Evolutionary conservation across 1,140 invertebrate genomes (phyloP).

Genomic region (Bombus terrestris): DNA sequence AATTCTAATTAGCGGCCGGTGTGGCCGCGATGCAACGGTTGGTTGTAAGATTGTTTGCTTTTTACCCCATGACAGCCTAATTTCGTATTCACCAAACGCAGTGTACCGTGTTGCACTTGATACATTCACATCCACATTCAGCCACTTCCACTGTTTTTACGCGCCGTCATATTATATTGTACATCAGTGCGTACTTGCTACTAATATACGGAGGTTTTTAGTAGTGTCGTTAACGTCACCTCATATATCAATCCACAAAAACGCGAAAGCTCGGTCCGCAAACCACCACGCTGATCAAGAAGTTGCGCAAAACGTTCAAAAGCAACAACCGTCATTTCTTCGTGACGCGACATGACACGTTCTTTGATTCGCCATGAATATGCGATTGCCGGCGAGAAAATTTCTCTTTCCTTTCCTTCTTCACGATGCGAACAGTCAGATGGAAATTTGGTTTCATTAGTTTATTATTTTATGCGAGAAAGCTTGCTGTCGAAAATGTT

Average conservation of each 20-base stretch:
- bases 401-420: too few species aligned
- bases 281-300: conserved; percentile 33
- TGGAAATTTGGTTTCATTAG: too few species aligned
- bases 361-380: too few species aligned
- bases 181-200: conserved; percentile 36
- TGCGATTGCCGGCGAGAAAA: too few species aligned
- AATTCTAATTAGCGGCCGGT: conserved; percentile 28
- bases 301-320: conserved; percentile 49
- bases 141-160: conserved; percentile 40
- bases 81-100: conserved; percentile 41
- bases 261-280: conserved; percentile 28
- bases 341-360: background rate
- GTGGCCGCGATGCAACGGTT: background rate
- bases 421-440: too few species aligned
- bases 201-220: conserved; percentile 38
- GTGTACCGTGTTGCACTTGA: conserved; percentile 33
- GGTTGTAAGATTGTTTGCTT: conserved; percentile 4
- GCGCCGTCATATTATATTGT: background rate
- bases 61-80: background rate
- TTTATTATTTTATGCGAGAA: too few species aligned
- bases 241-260: conserved; percentile 64
- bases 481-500: too few species aligned
- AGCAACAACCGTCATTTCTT: conserved; percentile 12
- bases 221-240: conserved; percentile 47
- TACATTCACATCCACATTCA: conserved; percentile 36